Evolutionary conservation across 2,797 vertebrate genomes (phyloP).

Genomic region (Anguilla obscura): DNA sequence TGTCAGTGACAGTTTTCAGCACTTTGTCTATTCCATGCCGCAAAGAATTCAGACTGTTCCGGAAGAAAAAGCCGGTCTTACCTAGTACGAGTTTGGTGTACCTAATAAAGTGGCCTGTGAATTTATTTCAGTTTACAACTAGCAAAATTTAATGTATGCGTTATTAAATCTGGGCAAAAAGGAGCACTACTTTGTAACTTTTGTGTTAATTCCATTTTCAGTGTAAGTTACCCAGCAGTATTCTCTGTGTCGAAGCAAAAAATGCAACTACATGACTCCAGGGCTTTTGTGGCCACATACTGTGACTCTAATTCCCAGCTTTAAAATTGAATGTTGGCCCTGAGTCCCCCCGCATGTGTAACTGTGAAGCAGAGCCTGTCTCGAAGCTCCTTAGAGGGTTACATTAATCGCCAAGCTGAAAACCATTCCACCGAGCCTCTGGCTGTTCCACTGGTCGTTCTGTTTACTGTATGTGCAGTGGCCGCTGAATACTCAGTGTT

Average conservation of each 20-base stretch:
- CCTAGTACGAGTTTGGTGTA: too few relatives aligned
- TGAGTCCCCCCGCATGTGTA: background rate
- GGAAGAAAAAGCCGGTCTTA: too few relatives aligned
- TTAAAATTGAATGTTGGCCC: slow-evolving; percentile 1
- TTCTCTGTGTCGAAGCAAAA: background rate
- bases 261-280: background rate
- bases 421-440: background rate
- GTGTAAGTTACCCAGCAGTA: slow-evolving; percentile 17
- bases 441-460: background rate
- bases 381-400: background rate
- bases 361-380: background rate
- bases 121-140: background rate
- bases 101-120: background rate
- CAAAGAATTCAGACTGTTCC: too few relatives aligned
- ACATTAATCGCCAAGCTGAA: slow-evolving; percentile 12
- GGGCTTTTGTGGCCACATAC: background rate
- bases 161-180: slow-evolving; percentile 19
- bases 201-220: slow-evolving; percentile 27
- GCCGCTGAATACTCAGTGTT: background rate
- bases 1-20: too few relatives aligned
- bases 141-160: background rate
- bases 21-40: too few relatives aligned
- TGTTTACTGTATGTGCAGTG: background rate
- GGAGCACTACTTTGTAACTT: slow-evolving; percentile 22
- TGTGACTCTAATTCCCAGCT: background rate